Evolutionary conservation across 1,140 invertebrate species (phyloP), one percentile per base, ranked within the genome.

Genomic region (Drosophila parabipectinata): DNA sequence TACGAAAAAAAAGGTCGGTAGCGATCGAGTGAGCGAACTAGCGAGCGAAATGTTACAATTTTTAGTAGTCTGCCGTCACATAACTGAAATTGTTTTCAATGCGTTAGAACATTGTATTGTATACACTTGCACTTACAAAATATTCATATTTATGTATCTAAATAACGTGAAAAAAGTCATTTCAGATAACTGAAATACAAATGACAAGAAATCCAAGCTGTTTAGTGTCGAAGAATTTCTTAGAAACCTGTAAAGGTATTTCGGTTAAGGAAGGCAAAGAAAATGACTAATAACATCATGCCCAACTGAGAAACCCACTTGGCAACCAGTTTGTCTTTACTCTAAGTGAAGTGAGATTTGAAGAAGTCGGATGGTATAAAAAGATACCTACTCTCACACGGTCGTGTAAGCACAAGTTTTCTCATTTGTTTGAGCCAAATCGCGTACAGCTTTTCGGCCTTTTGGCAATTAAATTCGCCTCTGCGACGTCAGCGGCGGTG

Each of bases 371-470:
- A 12, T 9, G n/a, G 10, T 2, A 44, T 44, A 8, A 32, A 28
- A n/a, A 51, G 48, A 28, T 37, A 34, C 32, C 24, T 21, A 48
- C 44, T 18, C 54, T 9, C n/a, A 39, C 47, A 12, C 44, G 15
- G 9, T 37, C 6, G 34, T 63, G 60, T 54, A 68, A 64, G 60
- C 53, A 66, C 61, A 67, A 28, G 55, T 62, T 77, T 57, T 55
- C 76, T 85, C 80, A 85, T 81, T 84, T 81, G 73, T 58, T 53
- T 66, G 67, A 64, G 72, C 80, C 53, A 85, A 83, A 71, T 64
- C 67, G 77, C 84, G 85, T 84, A 84, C 81, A 80, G 77, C 77
- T 77, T 85, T 77, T 81, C 44, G 72, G 63, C 51, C 48, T 71
- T 55, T 24, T 44, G 60, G 73, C 64, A 74, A 85, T 85, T 71